phyloP scores from a whole-genome alignment of 2,113 vertebrate species.

The Aix galericulata region DNA sequence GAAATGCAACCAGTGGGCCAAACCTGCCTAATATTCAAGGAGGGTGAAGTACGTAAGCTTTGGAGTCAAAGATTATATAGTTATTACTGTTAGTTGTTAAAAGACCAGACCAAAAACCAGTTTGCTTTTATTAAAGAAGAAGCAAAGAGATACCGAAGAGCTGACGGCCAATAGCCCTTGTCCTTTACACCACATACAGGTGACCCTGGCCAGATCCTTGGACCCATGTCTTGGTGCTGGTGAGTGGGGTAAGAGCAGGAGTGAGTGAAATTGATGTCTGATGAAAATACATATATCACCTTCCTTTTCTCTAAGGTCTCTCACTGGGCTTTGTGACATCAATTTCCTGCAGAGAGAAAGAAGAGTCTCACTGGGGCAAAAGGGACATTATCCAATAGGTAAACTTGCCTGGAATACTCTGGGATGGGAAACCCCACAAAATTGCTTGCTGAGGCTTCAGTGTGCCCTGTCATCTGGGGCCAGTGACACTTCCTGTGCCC shows the following conservation, averaged over 20 bases:
- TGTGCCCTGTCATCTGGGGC: not conserved
- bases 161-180: not conserved
- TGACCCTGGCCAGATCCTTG: not conserved
- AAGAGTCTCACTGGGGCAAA: not conserved
- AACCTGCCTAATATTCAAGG: not conserved
- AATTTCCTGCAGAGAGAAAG: not conserved
- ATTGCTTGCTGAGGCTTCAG: not conserved
- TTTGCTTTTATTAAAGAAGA: not conserved
- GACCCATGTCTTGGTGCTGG: not conserved
- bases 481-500: not conserved
- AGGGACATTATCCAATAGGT: not conserved
- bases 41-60: not conserved
- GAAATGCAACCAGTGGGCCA: not conserved
- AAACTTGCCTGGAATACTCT: not conserved
- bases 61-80: not conserved
- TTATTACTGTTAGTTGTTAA: not conserved
- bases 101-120: not conserved
- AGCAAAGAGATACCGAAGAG: not conserved
- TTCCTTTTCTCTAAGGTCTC: not conserved
- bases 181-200: not conserved
- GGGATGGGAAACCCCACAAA: not conserved
- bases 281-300: not conserved
- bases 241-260: not conserved
- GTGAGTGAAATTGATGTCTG: not conserved
- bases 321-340: not conserved